Evolutionary conservation across 2,113 vertebrate genomes (phyloP), one percentile per base, ranked within the genome.

Genomic region (Haliaeetus leucogaster): DNA sequence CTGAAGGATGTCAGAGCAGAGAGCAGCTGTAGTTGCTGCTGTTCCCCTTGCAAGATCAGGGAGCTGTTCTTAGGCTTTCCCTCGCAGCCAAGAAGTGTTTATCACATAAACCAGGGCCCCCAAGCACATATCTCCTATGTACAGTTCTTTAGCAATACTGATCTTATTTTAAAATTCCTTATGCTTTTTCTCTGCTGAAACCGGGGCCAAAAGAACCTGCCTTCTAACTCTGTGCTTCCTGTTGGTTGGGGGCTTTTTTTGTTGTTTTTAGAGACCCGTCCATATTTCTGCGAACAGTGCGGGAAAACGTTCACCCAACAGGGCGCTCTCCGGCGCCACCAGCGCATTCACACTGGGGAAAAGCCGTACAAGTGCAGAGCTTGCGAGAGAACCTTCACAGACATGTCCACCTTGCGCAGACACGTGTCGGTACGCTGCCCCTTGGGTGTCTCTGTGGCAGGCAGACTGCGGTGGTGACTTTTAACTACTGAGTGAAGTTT

Each of bases 261-360:
- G 4, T 21, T 40, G 61, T 27, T 29, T 82, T 48, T 14, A 98
- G 97, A 96, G 52, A 98, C 88, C 6, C 97, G 97, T 17, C 97
- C 97, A 0, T 98, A 98, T 58, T 98, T 98, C 82, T 98, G 98
- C 16, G 97, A 98, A 43, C 97, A 96, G 85, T 98, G 98, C 1
- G 97, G 98, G 38, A 98, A 98, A 58, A 78, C 96, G 0, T 98
- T 98, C 94, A 98, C 97, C 5, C 98, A 98, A 10, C 97, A 96
- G 86, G 98, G 98, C 7, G 98, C 97, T 4, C 97, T 98, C 8
- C 93, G 95, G 7, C 97, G 97, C 13, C 98, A 98, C 93, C 97
- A 97, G 88, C 97, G 97, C 61, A 98, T 97, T 50, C 97, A 98
- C 94, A 98, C 97, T 1, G 97, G 97, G 1, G 97, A 98, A 47